Conservation (phyloP, 2,113 vertebrate species). For the Sylvietta virens region DNA sequence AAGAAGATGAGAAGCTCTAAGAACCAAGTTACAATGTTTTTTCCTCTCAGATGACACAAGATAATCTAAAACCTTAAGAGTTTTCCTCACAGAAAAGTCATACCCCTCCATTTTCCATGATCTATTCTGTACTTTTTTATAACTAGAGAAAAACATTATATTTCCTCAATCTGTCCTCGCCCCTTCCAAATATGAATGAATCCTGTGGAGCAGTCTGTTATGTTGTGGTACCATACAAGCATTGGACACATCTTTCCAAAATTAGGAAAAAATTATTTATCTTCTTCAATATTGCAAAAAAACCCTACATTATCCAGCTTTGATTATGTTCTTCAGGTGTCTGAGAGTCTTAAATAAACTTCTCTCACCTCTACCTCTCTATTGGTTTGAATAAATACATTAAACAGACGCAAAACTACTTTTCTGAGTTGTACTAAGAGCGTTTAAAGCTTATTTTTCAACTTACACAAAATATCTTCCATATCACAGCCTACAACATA, state of each 20-base stretch:
- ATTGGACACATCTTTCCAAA: background rate
- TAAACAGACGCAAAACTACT: background rate
- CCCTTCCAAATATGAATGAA: background rate
- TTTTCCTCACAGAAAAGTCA: background rate
- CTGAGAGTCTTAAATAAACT: background rate
- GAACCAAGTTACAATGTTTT: background rate
- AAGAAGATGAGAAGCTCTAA: background rate
- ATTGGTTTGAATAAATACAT: background rate
- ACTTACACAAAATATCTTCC: background rate
- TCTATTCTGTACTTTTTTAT: background rate
- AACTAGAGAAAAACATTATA: background rate
- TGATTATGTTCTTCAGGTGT: background rate
- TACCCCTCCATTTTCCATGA: background rate
- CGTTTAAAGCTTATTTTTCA: background rate
- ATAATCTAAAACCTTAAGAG: background rate
- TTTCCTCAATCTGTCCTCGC: background rate
- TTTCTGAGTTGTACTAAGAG: background rate
- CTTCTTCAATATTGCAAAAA: background rate
- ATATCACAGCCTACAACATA: background rate
- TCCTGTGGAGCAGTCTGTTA: background rate
- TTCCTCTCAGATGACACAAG: background rate
- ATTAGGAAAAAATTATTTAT: background rate
- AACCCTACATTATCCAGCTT: background rate
- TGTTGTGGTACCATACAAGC: background rate
- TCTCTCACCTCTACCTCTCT: background rate